Base-by-base conservation (phyloP, 2,113 vertebrate species). In the Polypterus bichir region DNA sequence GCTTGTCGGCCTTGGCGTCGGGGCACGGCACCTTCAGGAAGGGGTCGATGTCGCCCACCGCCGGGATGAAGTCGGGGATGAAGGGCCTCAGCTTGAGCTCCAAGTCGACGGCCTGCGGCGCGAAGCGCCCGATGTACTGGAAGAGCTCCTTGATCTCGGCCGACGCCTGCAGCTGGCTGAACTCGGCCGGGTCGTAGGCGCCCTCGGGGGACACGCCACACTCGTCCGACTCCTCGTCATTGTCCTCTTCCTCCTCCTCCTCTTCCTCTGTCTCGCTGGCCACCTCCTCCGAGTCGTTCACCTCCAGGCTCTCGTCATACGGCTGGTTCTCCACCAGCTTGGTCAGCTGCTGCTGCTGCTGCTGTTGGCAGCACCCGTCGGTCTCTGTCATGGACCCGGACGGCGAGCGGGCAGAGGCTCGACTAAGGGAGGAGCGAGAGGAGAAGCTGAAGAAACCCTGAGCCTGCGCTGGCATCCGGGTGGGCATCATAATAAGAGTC, bases 281-380 rank as follows among this genome's bases (percentile, higher is more conserved):
- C 3, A 87, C 76, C 66, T 91, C 83, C 62, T 92, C 89, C 0
- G 83, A 64, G 68, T 92, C 91, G 5, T 70, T 69, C n/a, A 92
- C 79, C 7, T 96, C 93, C 74, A 94, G 75, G 54, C 87, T 91
- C 73, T 95, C 93, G 79, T 94, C 93, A 62, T 91, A 96, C 0
- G 82, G 88, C 73, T 91, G 91, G 76, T 93, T 92, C 61, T 81
- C 77, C n/a, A 91, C 72, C 54, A 89, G 70, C 49, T 73, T 74
- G 63, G 76, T 73, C 84, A 89, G 6, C 49, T 51, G 49, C 27
- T 27, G 27, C 49, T 51, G 49, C 27, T 27, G 27, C 27, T 27
- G 27, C 27, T 27, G 27, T 27, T 27, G 27, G 27, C 27, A 27
- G 27, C 27, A 27, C 27, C 27, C 27, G 27, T 27, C 27, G 27